Conservation (phyloP, 2,888 invertebrate genomes). For the Andricus curvator region DNA sequence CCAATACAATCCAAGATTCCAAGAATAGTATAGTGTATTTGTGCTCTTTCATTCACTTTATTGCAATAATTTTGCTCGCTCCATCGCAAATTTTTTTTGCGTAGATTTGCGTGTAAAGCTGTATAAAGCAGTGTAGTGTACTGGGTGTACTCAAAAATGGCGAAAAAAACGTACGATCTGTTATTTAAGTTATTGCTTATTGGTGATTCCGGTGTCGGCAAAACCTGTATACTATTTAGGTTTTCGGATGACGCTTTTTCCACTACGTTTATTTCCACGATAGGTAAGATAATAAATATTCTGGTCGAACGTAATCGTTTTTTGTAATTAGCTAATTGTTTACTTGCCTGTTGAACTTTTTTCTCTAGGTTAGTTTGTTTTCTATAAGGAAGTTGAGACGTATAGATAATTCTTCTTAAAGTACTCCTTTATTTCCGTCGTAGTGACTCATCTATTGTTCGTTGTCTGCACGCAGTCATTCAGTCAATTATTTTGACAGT, state of each 20-base stretch:
- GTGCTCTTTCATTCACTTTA: background rate
- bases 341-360: background rate
- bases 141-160: constrained; percentile 82
- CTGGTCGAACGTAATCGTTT: constrained; percentile 8
- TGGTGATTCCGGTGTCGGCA: constrained; percentile 96
- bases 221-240: constrained; percentile 95
- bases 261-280: constrained; percentile 96
- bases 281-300: constrained; percentile 84
- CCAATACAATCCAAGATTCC: background rate
- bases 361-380: constrained; percentile 32
- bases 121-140: background rate
- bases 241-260: constrained; percentile 98
- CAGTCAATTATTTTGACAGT: constrained; percentile 21
- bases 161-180: constrained; percentile 97
- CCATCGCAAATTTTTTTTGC: constrained; percentile 1
- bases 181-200: constrained; percentile 94
- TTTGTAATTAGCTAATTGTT: constrained; percentile 23
- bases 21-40: too few species aligned
- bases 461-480: background rate
- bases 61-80: background rate
- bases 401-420: background rate
- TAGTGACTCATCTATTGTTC: constrained; percentile 39
- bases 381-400: background rate
- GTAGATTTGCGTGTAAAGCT: background rate
- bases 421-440: constrained; percentile 15